Evolutionary conservation across 2,797 vertebrate genomes (phyloP).

Genomic region (Pangasius djambal): DNA sequence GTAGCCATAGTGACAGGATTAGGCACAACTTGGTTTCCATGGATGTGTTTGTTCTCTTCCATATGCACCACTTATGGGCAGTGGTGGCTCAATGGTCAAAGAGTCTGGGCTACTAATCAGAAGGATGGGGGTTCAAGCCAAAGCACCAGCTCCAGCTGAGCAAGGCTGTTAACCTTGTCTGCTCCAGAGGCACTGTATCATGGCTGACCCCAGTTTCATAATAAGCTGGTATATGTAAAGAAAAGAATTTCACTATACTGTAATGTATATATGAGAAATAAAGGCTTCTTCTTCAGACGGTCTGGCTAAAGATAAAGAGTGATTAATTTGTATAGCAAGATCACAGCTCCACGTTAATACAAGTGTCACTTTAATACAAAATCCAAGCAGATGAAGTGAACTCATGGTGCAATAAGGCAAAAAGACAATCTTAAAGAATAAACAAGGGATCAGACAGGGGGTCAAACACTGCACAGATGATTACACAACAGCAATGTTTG

Average conservation of each 20-base stretch:
- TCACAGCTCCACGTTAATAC: not conserved
- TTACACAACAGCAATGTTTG: not conserved
- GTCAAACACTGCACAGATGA: constrained; percentile 15
- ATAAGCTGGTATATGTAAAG: not conserved
- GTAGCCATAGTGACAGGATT: not conserved
- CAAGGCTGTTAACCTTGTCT: not conserved
- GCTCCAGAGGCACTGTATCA: no score
- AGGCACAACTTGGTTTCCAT: not conserved
- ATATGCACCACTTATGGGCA: not conserved
- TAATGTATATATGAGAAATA: not conserved
- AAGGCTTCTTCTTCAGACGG: not conserved
- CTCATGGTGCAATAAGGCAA: not conserved
- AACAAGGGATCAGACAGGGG: not conserved
- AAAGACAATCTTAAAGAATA: constrained; percentile 22
- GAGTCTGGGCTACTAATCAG: not conserved
- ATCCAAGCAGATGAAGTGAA: not conserved
- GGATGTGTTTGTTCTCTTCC: not conserved
- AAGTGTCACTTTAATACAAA: not conserved
- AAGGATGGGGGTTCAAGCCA: not conserved
- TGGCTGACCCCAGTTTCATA: not conserved
- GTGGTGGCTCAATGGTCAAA: not conserved
- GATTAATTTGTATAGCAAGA: not conserved
- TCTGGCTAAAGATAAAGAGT: not conserved
- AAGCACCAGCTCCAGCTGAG: not conserved
- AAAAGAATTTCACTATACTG: not conserved